phyloP scores from a whole-genome alignment of 2,888 invertebrate species.

The Leistus spinibarbis region DNA sequence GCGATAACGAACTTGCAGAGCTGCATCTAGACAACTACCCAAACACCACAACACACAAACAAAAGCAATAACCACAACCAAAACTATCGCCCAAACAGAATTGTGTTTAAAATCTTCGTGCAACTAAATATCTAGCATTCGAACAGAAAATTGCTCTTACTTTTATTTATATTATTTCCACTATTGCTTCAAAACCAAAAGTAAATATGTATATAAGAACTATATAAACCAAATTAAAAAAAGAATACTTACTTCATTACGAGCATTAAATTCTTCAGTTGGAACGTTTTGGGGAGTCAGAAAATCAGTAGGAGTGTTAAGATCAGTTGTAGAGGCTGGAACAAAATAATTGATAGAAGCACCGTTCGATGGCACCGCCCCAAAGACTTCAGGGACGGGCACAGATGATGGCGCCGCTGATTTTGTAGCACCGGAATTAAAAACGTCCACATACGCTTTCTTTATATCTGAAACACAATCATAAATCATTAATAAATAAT shows the following conservation, averaged over 20 bases:
- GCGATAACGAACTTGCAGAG: slow-evolving; percentile 66
- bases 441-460: slow-evolving; percentile 88
- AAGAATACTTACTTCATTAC: slow-evolving; percentile 51
- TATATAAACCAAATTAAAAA: not conserved
- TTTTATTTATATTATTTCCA: slow-evolving; percentile 17
- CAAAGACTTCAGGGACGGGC: slow-evolving; percentile 52
- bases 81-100: not conserved
- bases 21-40: slow-evolving; percentile 69
- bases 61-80: slow-evolving; percentile 26
- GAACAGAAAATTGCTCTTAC: slow-evolving; percentile 11
- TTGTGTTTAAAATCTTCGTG: slow-evolving; percentile 5
- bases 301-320: slow-evolving; percentile 64
- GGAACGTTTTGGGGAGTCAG: slow-evolving; percentile 55
- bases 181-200: slow-evolving; percentile 23
- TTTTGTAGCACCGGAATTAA: slow-evolving; percentile 73
- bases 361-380: slow-evolving; percentile 49
- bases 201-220: not conserved
- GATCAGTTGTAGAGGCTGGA: slow-evolving; percentile 62
- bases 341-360: slow-evolving; percentile 61
- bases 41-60: slow-evolving; percentile 57
- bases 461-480: slow-evolving; percentile 66
- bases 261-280: slow-evolving; percentile 47
- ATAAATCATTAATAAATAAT: not conserved
- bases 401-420: slow-evolving; percentile 49
- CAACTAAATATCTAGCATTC: not conserved